Percentiles rank a stretch among this genome's conserved stretches.
Conservation (phyloP, 1,140 invertebrate species). For the Cheumatopsyche charites region DNA sequence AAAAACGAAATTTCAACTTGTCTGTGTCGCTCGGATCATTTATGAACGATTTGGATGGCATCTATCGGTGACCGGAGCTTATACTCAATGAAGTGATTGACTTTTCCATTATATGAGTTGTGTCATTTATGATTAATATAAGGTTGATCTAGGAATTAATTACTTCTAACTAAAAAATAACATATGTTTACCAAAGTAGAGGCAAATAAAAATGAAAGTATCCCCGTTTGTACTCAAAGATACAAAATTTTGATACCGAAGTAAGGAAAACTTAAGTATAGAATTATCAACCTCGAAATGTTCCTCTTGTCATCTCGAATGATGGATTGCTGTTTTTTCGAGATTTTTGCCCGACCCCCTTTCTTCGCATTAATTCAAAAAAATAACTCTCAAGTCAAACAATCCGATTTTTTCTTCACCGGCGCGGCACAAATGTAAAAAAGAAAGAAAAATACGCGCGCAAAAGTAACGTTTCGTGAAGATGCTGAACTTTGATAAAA, state of each 20-base stretch:
- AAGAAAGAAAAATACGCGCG: slow-evolving; percentile 33
- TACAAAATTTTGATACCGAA: too few species aligned
- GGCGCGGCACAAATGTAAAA: background rate
- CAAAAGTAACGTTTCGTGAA: slow-evolving; percentile 48
- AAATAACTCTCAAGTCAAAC: slow-evolving; percentile 49
- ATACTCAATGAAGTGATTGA: too few species aligned
- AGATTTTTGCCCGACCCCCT: slow-evolving; percentile 33
- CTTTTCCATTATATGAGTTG: too few species aligned
- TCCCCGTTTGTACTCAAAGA: too few species aligned
- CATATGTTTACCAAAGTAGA: too few species aligned
- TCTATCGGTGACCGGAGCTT: too few species aligned
- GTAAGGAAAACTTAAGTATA: background rate
- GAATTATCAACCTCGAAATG: slow-evolving; percentile 21
- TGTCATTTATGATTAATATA: too few species aligned
- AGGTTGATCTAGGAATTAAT: too few species aligned
- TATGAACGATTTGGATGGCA: too few species aligned
- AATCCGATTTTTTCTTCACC: slow-evolving; percentile 38
- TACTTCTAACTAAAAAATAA: background rate
- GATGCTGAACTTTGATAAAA: slow-evolving; percentile 48
- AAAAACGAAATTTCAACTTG: too few species aligned
- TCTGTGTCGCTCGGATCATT: too few species aligned
- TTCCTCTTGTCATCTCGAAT: slow-evolving; percentile 42
- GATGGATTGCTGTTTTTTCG: slow-evolving; percentile 45
- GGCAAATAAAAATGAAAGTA: too few species aligned
- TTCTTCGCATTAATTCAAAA: slow-evolving; percentile 47